Evolutionary conservation across 2,888 invertebrate genomes (phyloP).

Genomic region (Mystacides longicornis): DNA sequence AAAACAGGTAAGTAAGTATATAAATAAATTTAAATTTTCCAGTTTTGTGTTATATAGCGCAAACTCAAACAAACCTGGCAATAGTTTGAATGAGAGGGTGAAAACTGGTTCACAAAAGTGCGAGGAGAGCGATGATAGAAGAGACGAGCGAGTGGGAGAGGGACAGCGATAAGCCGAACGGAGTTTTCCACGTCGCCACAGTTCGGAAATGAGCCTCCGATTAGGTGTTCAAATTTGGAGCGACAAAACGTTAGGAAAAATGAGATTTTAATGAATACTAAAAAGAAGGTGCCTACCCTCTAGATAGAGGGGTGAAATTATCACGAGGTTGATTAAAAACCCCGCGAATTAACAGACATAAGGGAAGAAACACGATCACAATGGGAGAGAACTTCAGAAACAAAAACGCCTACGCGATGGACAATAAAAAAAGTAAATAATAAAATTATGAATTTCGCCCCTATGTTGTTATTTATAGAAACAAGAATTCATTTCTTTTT

Average conservation of each 20-base stretch:
- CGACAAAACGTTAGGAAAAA: conserved; percentile 17
- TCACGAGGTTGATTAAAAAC: not conserved
- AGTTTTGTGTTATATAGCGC: too few species aligned
- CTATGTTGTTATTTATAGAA: too few species aligned
- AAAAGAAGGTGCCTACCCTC: not conserved
- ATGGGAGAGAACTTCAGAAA: too few species aligned
- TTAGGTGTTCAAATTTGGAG: conserved; percentile 23
- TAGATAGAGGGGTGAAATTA: too few species aligned
- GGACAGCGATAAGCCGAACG: conserved; percentile 3
- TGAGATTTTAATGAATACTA: conserved; percentile 24
- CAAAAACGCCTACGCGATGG: too few species aligned
- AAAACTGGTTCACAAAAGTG: conserved; percentile 5
- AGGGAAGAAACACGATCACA: too few species aligned
- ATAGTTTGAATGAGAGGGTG: not conserved
- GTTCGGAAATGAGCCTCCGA: conserved; percentile 21
- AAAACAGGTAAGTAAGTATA: too few species aligned
- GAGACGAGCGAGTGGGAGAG: conserved; percentile 2
- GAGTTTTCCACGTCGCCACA: conserved; percentile 9
- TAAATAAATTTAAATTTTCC: too few species aligned
- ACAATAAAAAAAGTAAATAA: too few species aligned
- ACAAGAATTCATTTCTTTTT: too few species aligned
- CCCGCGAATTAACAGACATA: not conserved
- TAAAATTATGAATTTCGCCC: too few species aligned
- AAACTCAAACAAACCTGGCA: too few species aligned
- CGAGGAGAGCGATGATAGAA: not conserved